These are phyloP conservation scores for Mesorhabditis belari DNA, from an alignment of 2,888 invertebrate species.

Conservation along the genomic window DNA sequence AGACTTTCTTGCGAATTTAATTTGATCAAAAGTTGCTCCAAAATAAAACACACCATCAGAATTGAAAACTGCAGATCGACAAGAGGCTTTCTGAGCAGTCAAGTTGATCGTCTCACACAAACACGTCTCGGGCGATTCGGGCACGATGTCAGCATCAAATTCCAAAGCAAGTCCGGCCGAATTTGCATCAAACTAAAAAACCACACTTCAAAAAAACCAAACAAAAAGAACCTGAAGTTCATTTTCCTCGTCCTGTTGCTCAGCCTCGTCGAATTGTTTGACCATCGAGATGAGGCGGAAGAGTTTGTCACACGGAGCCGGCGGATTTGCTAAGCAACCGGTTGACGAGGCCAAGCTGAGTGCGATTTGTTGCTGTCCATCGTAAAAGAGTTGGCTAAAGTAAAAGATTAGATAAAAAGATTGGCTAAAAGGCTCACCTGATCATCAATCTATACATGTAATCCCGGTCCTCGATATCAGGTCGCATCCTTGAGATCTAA, in stretches of 20 bases:
- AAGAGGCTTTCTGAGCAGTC: conserved; percentile 91
- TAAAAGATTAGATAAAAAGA: no score
- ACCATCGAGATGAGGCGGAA: conserved; percentile 61
- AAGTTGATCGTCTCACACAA: conserved; percentile 97
- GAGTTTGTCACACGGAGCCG: conserved; percentile 88
- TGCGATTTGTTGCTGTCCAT: conserved; percentile 88
- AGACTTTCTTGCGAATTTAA: no score
- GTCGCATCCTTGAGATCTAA: no score
- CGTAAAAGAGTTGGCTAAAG: conserved; percentile 88
- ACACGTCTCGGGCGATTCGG: conserved; percentile 88
- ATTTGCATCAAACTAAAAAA: no score
- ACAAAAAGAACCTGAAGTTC: no score
- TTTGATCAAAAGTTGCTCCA: no score
- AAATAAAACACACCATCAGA: no score
- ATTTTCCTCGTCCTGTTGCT: no score
- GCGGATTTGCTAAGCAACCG: conserved; percentile 83
- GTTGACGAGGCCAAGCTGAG: conserved; percentile 70
- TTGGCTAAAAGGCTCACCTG: conserved; percentile 62
- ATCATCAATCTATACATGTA: conserved; percentile 85
- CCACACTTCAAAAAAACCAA: neutral
- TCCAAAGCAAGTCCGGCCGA: no score
- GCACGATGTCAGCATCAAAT: no score
- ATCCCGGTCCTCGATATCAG: no score
- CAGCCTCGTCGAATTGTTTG: conserved; percentile 48
- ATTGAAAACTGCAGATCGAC: no score